Evolutionary conservation across 2,113 vertebrate genomes (phyloP).

Genomic region (Marmota flaviventris): DNA sequence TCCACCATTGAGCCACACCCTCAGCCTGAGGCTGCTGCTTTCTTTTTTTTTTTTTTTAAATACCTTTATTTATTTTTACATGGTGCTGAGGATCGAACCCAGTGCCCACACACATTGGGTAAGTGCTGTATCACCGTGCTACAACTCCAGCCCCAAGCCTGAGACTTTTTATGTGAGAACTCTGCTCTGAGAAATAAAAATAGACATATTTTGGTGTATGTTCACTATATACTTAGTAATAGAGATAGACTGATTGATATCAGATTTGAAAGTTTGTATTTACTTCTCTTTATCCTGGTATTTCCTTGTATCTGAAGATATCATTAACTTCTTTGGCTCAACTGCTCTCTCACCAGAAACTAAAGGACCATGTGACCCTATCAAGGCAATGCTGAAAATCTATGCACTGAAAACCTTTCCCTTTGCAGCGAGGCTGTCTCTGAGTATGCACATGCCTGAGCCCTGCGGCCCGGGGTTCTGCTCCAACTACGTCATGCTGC

Average conservation of each 20-base stretch:
- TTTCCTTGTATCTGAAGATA: not conserved
- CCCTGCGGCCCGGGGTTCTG: rapidly evolving
- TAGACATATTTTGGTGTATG: not conserved
- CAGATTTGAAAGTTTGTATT: not conserved
- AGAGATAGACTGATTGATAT: not conserved
- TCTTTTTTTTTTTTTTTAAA: too few relatives aligned
- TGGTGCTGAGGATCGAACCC: too few relatives aligned
- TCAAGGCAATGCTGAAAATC: not conserved
- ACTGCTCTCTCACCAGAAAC: not conserved
- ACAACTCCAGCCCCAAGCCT: not conserved
- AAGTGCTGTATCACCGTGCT: not conserved
- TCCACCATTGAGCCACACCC: not conserved
- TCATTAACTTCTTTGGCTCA: not conserved
- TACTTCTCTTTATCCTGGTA: not conserved
- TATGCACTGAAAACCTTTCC: not conserved
- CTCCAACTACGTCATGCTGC: rapidly evolving
- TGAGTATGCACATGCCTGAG: too few relatives aligned
- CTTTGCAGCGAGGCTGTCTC: rapidly evolving
- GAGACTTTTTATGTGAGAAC: not conserved
- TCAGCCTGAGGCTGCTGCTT: not conserved
- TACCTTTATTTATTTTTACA: too few relatives aligned
- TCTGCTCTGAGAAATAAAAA: not conserved
- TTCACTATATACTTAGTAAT: rapidly evolving
- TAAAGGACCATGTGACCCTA: rapidly evolving
- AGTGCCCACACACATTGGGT: too few relatives aligned